These are phyloP conservation scores for Phoeniculus purpureus DNA, from an alignment of 2,797 vertebrate genomes.

Conservation along the genomic window DNA sequence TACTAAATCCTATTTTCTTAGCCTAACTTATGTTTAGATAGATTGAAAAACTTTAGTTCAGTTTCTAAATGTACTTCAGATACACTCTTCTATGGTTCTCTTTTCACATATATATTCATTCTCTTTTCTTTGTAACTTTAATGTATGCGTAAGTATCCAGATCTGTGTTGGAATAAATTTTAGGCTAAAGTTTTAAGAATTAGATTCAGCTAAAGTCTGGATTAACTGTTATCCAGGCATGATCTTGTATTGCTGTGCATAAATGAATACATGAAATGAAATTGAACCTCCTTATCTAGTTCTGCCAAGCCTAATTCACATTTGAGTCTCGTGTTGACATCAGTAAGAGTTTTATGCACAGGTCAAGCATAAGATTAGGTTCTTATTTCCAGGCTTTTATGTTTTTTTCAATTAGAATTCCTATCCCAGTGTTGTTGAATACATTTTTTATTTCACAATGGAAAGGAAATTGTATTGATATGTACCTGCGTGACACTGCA, in stretches of 20 bases:
- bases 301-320: background rate
- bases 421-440: background rate
- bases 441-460: background rate
- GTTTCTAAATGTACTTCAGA: background rate
- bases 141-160: background rate
- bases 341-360: background rate
- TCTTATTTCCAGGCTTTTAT: conserved; percentile 1
- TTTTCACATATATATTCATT: background rate
- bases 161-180: background rate
- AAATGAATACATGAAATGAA: background rate
- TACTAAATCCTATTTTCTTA: background rate
- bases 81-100: background rate
- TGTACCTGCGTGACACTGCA: background rate
- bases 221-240: conserved; percentile 27
- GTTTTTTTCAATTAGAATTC: background rate
- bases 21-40: background rate
- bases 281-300: background rate
- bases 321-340: conserved; percentile 15
- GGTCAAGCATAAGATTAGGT: conserved; percentile 20
- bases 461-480: background rate
- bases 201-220: conserved; percentile 2
- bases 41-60: background rate
- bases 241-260: background rate
- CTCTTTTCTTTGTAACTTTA: background rate
- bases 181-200: background rate